Percentiles rank a stretch among this genome's conserved stretches.
Conservation (phyloP, 2,797 vertebrate genomes). For the Melanotaenia pygmaea region DNA sequence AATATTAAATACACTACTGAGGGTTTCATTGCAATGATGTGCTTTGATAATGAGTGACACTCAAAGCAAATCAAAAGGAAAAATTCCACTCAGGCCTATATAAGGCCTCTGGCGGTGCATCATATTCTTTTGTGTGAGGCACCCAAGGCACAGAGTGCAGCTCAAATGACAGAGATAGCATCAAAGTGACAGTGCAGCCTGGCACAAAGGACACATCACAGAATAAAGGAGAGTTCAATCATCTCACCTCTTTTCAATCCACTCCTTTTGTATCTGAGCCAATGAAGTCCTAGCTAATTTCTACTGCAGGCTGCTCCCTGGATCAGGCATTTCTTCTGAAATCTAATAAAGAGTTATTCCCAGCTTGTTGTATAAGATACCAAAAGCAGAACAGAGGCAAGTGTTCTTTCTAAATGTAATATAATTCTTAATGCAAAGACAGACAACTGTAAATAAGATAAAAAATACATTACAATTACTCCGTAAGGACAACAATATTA, state of each 20-base stretch:
- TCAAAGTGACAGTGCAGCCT: constrained; percentile 75
- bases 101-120: constrained; percentile 68
- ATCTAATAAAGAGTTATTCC: constrained; percentile 57
- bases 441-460: constrained; percentile 49
- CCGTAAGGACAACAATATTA: constrained; percentile 21
- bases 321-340: constrained; percentile 50
- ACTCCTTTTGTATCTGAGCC: constrained; percentile 70
- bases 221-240: constrained; percentile 80
- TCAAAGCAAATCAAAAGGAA: constrained; percentile 58
- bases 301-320: constrained; percentile 56
- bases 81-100: constrained; percentile 57
- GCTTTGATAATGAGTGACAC: constrained; percentile 63
- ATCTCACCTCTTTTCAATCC: constrained; percentile 76
- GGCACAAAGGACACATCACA: constrained; percentile 72
- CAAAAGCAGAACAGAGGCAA: constrained; percentile 16
- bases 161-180: constrained; percentile 74
- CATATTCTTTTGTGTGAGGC: constrained; percentile 75
- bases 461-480: constrained; percentile 43
- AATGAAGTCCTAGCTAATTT: constrained; percentile 73
- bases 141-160: constrained; percentile 50
- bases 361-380: constrained; percentile 18
- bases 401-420: constrained; percentile 48
- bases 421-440: constrained; percentile 35
- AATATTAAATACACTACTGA: constrained; percentile 45
- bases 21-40: constrained; percentile 49